Base-by-base conservation (phyloP, 1,140 invertebrate genomes). In the Aethina tumida region DNA sequence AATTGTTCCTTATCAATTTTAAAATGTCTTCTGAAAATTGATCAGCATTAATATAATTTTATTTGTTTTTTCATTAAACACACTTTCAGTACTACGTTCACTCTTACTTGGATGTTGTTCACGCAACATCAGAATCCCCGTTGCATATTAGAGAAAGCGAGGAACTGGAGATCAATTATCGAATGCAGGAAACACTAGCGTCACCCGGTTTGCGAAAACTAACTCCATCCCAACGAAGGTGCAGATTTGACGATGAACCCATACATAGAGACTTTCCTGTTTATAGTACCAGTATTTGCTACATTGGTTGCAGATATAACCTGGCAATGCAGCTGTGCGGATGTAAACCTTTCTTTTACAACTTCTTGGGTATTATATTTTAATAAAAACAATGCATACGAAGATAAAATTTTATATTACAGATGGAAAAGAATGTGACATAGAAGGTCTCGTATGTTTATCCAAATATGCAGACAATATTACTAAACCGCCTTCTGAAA, bases 11-110 rank as follows among this genome's bases (percentile, higher is more conserved):
- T n/a, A n/a, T 7, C 7, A 24, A n/a, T n/a, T 24, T 24, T n/a
- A 24, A 7, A 7, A n/a, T 43, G 53, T 54, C 55, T 52, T 49
- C 49, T 20, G n/a, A 27, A 27, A 18, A 28, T 28, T 14, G 40
- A 19, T 8, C 8, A 34, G n/a, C 8, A 39, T 39, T 17, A 10
- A 13, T 22, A 17, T 12, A 35, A 19, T 8, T 22, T 37, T 24
- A 5, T 29, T 24, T 33, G 16, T 20, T 41, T 17, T 60, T 62
- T 15, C n/a, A n/a, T n/a, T n/a, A n/a, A n/a, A n/a, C n/a, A n/a
- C n/a, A n/a, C n/a, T n/a, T n/a, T n/a, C 50, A 75, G 71, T 70
- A 70, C 47, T 73, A 69, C 55, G 35, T 69, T 0, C 73, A 75
- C 50, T 73, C 71, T 0, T 63, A 69, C 13, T 66, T 68, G 35